These are phyloP conservation scores for Tetanocera ferruginea DNA, from an alignment of 2,888 invertebrate species.

Conservation along the genomic window DNA sequence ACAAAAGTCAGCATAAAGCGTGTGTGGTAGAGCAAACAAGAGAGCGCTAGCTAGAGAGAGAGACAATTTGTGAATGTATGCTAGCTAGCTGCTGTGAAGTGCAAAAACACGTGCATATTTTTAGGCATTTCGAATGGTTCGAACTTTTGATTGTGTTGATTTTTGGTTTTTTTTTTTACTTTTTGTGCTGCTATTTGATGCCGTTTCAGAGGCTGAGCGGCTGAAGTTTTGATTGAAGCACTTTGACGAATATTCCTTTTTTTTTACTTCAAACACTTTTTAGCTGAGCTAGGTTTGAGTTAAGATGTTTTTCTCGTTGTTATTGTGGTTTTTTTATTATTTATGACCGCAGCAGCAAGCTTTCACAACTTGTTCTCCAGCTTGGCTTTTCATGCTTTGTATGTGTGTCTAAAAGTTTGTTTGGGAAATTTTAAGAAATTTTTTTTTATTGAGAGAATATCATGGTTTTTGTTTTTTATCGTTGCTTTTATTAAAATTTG, in stretches of 20 bases:
- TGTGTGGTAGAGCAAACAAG: not conserved
- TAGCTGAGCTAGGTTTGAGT: not conserved
- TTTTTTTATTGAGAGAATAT: too few relatives aligned
- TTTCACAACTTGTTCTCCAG: too few relatives aligned
- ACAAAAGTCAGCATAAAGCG: not conserved
- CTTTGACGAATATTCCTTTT: not conserved
- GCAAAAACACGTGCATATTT: slow-evolving; percentile 35
- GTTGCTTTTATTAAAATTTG: not conserved
- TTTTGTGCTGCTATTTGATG: not conserved
- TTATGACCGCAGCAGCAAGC: too few relatives aligned
- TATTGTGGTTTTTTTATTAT: not conserved
- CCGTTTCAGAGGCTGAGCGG: not conserved
- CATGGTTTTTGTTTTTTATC: not conserved
- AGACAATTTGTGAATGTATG: not conserved
- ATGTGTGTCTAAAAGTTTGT: too few relatives aligned
- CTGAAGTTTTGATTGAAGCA: too few relatives aligned
- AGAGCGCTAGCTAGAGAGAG: not conserved
- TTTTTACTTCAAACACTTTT: not conserved
- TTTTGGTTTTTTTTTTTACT: not conserved
- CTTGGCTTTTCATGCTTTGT: too few relatives aligned
- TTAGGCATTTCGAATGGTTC: slow-evolving; percentile 6
- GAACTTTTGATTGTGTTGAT: not conserved
- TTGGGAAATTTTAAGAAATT: too few relatives aligned
- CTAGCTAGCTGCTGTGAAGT: not conserved
- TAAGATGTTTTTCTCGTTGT: not conserved